phyloP scores from a whole-genome alignment of 2,113 vertebrate genomes.

The Polyodon spathula region DNA sequence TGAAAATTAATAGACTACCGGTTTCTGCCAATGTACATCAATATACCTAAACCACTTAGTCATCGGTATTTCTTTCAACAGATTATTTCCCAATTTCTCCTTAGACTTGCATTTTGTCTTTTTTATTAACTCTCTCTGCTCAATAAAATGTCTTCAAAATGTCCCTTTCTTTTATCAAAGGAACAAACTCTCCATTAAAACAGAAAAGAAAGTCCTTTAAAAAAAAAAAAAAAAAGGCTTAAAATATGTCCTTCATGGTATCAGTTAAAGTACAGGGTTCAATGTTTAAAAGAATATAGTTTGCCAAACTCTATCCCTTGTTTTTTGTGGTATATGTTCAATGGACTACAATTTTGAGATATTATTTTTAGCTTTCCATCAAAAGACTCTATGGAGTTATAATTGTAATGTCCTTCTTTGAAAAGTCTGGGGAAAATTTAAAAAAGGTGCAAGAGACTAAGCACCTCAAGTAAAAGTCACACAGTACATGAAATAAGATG shows the following conservation, averaged over 20 bases:
- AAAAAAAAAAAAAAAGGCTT: too few species aligned
- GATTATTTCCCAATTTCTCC: constrained; percentile 46
- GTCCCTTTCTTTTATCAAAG: not conserved
- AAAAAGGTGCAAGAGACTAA: constrained; percentile 50
- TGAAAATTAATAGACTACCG: constrained; percentile 32
- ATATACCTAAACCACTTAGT: constrained; percentile 61
- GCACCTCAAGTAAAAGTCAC: constrained; percentile 39
- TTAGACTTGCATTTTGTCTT: not conserved
- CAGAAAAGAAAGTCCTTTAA: too few species aligned
- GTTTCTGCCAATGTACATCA: constrained; percentile 42
- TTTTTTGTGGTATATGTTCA: too few species aligned
- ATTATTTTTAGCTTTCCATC: constrained; percentile 67
- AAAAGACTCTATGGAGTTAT: constrained; percentile 59
- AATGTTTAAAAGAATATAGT: too few species aligned
- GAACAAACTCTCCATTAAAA: too few species aligned
- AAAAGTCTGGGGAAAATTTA: constrained; percentile 51
- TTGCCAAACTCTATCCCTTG: too few species aligned
- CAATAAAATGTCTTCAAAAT: not conserved
- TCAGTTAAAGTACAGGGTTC: too few species aligned
- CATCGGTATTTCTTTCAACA: constrained; percentile 38
- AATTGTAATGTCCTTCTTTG: constrained; percentile 56
- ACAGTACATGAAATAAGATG: constrained; percentile 15
- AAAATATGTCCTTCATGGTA: too few species aligned
- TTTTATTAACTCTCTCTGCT: not conserved
- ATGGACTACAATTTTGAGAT: constrained; percentile 60